Conservation (phyloP, 2,888 invertebrate species). For the Hirtodrosophila histrioides region DNA sequence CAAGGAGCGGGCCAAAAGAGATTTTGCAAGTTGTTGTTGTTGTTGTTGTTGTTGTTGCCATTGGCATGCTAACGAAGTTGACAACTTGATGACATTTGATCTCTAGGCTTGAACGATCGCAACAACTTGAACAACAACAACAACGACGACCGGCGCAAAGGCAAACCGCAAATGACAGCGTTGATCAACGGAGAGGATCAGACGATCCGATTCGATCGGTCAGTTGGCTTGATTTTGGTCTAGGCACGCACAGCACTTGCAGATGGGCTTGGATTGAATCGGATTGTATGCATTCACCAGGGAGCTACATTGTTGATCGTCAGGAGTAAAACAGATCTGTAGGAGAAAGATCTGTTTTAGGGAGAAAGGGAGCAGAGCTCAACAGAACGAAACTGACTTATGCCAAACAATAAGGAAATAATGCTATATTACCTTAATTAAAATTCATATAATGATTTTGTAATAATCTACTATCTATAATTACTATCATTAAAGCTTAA, state of each 20-base stretch:
- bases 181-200: conserved; percentile 67
- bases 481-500: too few relatives aligned
- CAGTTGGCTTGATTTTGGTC: conserved; percentile 45
- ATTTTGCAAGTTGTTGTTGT: conserved; percentile 54
- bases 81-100: conserved; percentile 83
- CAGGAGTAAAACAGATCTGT: too few relatives aligned
- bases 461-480: too few relatives aligned
- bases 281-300: conserved; percentile 3
- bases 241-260: conserved; percentile 53
- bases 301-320: conserved; percentile 11
- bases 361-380: too few relatives aligned
- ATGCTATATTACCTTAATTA: too few relatives aligned
- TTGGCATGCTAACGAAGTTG: conserved; percentile 81
- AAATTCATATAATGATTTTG: too few relatives aligned
- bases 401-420: too few relatives aligned
- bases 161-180: conserved; percentile 57
- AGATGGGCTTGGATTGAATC: conserved; percentile 18
- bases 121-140: conserved; percentile 14
- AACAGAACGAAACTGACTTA: too few relatives aligned
- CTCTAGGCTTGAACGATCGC: conserved; percentile 51
- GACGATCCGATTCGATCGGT: conserved; percentile 40
- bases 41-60: conserved; percentile 45
- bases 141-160: conserved; percentile 11
- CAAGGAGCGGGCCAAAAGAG: conserved; percentile 53
- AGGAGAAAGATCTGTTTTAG: too few relatives aligned